A percentile compares a stretch with the other conserved stretches of the same genome.
phyloP scores from a whole-genome alignment of 2,113 vertebrate species.

The Campylomormyrus tamandua region DNA sequence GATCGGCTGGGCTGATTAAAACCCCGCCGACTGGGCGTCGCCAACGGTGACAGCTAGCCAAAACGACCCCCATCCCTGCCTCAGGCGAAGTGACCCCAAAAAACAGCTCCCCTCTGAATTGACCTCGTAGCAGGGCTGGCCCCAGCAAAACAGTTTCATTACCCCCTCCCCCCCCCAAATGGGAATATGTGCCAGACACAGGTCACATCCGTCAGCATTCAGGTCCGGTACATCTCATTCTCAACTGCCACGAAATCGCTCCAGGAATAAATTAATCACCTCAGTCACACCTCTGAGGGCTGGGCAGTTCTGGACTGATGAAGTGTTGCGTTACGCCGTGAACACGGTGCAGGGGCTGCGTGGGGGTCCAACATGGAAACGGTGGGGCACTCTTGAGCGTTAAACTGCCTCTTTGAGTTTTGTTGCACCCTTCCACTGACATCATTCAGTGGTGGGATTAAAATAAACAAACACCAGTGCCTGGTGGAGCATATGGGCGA shows the following conservation, averaged over 20 bases:
- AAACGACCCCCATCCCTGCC: neutral
- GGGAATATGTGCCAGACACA: conserved; percentile 16
- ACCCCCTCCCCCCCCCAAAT: conserved; percentile 7
- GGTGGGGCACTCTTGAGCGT: neutral
- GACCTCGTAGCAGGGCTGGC: conserved; percentile 24
- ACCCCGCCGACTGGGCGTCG: conserved; percentile 1
- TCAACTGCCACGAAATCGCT: conserved; percentile 3
- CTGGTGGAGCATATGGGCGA: neutral
- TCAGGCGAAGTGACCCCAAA: neutral
- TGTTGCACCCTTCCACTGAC: neutral
- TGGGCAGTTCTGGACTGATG: neutral
- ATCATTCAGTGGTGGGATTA: neutral
- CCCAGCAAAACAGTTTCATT: conserved; percentile 32
- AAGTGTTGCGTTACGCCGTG: neutral
- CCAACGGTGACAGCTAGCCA: neutral
- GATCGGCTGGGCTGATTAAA: conserved; percentile 25
- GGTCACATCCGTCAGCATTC: conserved; percentile 11
- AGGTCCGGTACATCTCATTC: conserved; percentile 5
- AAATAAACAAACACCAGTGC: neutral
- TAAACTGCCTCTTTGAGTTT: neutral
- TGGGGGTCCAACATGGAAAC: neutral
- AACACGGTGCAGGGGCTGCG: neutral
- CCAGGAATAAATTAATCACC: conserved; percentile 22
- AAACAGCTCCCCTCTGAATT: conserved; percentile 21
- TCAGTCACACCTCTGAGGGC: conserved; percentile 16